These are phyloP conservation scores for Wiebesia pumilae DNA, from an alignment of 1,140 invertebrate species.

Conservation along the genomic window DNA sequence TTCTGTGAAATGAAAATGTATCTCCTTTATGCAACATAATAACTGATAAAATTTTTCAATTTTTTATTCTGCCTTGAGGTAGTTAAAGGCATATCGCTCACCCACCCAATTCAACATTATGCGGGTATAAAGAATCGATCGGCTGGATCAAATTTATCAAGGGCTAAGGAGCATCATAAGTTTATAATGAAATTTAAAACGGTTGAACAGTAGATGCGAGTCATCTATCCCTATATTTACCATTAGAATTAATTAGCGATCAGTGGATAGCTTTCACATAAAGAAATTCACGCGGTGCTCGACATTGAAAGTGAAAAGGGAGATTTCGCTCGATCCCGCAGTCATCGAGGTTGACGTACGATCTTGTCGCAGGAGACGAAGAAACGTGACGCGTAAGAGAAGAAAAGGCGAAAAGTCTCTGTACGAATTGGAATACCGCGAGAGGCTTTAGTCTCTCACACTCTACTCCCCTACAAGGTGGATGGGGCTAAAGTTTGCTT, in stretches of 20 bases:
- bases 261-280: constrained; percentile 23
- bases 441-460: background rate
- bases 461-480: background rate
- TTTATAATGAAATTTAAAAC: background rate
- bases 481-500: constrained; percentile 16
- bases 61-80: background rate
- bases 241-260: constrained; percentile 48
- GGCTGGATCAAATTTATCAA: background rate
- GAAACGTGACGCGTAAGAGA: too few relatives aligned
- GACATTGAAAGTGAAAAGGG: constrained; percentile 24
- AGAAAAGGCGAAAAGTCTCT: background rate
- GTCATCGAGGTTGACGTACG: too few relatives aligned
- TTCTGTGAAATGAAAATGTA: background rate
- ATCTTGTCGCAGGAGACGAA: too few relatives aligned
- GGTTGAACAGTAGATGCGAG: background rate
- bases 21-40: background rate
- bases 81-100: background rate
- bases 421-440: background rate
- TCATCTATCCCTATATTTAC: constrained; percentile 3
- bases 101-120: background rate
- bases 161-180: background rate
- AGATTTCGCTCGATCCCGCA: background rate
- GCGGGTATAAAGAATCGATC: background rate
- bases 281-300: background rate
- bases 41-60: background rate